Conservation (phyloP, 2,113 vertebrate species). For the Jaculus jaculus region DNA sequence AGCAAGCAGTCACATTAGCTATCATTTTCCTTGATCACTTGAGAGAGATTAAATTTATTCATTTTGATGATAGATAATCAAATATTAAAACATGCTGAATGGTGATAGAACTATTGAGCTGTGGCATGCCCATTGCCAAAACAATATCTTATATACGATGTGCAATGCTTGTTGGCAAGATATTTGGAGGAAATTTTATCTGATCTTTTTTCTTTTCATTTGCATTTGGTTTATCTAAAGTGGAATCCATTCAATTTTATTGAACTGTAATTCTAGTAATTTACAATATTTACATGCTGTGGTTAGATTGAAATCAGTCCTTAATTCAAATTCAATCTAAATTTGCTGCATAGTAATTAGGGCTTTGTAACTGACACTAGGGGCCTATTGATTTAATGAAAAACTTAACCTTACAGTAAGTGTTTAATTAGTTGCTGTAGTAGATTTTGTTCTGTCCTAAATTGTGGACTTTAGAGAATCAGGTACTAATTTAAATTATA, state of each 20-base stretch:
- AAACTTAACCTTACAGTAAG: slow-evolving; percentile 91
- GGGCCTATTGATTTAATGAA: slow-evolving; percentile 93
- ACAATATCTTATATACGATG: slow-evolving; percentile 34
- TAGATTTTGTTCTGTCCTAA: slow-evolving; percentile 86
- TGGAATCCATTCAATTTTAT: slow-evolving; percentile 90
- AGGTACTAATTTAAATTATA: slow-evolving; percentile 89
- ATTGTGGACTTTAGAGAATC: slow-evolving; percentile 89
- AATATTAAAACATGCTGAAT: slow-evolving; percentile 86
- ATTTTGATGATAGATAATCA: slow-evolving; percentile 88
- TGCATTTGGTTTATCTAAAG: slow-evolving; percentile 88
- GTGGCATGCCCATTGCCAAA: slow-evolving; percentile 69
- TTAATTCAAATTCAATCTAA: slow-evolving; percentile 93
- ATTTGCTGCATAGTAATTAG: slow-evolving; percentile 92
- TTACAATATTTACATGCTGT: slow-evolving; percentile 91
- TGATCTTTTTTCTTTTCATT: slow-evolving; percentile 77
- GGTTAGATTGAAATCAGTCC: slow-evolving; percentile 89
- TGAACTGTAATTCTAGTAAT: slow-evolving; percentile 91
- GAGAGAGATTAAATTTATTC: slow-evolving; percentile 89
- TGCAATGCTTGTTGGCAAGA: slow-evolving; percentile 70
- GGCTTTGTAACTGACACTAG: slow-evolving; percentile 89
- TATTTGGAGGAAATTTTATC: slow-evolving; percentile 78
- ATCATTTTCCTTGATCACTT: slow-evolving; percentile 87
- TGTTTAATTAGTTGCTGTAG: slow-evolving; percentile 90
- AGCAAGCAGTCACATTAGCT: slow-evolving; percentile 88
- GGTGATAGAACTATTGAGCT: slow-evolving; percentile 75